Base-by-base conservation (phyloP, 2,888 invertebrate genomes). In the Chouioia cunea region DNA sequence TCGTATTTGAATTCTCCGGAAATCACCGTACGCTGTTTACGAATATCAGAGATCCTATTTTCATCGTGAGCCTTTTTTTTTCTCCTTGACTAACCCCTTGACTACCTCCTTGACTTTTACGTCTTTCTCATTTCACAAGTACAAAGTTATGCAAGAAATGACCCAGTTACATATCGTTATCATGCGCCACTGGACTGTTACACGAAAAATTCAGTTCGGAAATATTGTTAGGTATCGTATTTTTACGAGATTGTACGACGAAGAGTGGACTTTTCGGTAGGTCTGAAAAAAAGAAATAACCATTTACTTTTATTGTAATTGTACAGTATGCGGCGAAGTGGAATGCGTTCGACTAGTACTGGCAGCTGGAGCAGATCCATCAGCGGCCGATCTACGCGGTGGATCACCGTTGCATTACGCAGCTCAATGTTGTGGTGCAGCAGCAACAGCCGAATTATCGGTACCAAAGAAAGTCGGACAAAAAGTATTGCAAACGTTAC, bases 371-470 rank as follows among this genome's bases (percentile, higher is more conserved):
- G 97, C 97, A 0, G 92, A 93, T 78, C 92, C 97, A 8, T 93
- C 94, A 15, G 93, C 93, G 0, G 92, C 96, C 0, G 99, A 99
- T 86, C 93, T 95, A 76, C 96, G 97, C 83, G 96, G 97, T 20
- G 98, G 98, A 16, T 96, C 94, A 80, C 97, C 98, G 0, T 87
- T 99, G 66, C 99, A 99, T 86, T 98, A 99, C 86, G 97, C 98
- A 0, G 97, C 98, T 15, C 97, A 99, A 87, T 96, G 98, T 92
- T 97, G 97, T 82, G 96, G 95, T 0, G 93, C 93, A 20, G 92
- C 91, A 20, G 91, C 92, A 0, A 84, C 84, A 15, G 79, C 84
- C n/a, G 84, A 84, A 58, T 80, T 85, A 2, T 77, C 85, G 2
- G 82, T 85, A 2, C 85, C 85, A 0, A 85, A 82, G 64, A 89